Evolutionary conservation across 2,113 vertebrate genomes (phyloP), one percentile per base, ranked within the genome.

Genomic region (Eulacestoma nigropectus): DNA sequence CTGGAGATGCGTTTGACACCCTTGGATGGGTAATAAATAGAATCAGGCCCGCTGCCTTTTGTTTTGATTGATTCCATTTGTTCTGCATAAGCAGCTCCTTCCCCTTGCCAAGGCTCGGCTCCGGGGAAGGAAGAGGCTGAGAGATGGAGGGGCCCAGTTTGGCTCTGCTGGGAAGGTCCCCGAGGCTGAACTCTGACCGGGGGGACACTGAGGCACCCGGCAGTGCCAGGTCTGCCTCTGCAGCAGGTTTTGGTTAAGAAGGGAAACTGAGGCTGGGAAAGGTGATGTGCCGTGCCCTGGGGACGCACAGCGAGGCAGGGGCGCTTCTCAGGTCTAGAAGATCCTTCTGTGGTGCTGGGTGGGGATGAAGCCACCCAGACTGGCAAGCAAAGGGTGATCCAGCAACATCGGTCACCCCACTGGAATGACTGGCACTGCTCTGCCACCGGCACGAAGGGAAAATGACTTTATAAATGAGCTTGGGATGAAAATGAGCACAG

Each of bases 21-120:
- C 94, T 94, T 30, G 47, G 76, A 41, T 80, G 65, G 79, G 87
- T 88, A 95, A 96, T 87, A 96, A 96, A 95, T 89, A 97, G 93
- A 89, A 96, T 21, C 81, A 86, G 93, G 93, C 95, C 85, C 4
- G 41, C 25, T 95, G 95, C 93, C 83, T 94, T 95, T 95, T 96
- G 96, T 95, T 97, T 91, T 96, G 96, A 97, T 96, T 84, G 91
- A 95, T 95, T 93, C 96, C 92, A 90, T 95, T 96, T 96, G 94
- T 83, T 92, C 92, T 78, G 89, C 64, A 90, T 89, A 94, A 96
- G 93, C 96, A 93, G 75, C 64, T 94, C 53, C 74, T 95, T 92
- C 64, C 42, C 74, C 29, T 82, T 95, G 94, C 95, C 96, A 95
- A 95, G 91, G 79, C 87, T 97, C 20, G 0, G 91, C 72, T 95